A percentile compares a stretch with the other conserved stretches of the same genome.
Conservation (phyloP, 2,113 vertebrate genomes). For the Gambusia holbrooki region DNA sequence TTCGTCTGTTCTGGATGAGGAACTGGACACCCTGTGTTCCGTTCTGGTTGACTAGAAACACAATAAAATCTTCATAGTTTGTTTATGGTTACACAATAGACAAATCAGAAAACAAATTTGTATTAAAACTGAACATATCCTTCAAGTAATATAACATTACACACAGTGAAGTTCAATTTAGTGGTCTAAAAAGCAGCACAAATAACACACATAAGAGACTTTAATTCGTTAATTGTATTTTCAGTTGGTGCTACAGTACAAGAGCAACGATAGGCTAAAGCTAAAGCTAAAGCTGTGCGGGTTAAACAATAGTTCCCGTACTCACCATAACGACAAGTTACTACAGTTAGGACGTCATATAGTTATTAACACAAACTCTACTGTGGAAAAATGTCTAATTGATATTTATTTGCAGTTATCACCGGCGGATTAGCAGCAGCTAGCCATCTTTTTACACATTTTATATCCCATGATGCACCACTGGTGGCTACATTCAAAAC, state of each 20-base stretch:
- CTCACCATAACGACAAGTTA: slow-evolving; percentile 65
- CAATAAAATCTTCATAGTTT: slow-evolving; percentile 3
- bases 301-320: neutral
- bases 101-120: neutral
- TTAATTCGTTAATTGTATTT: neutral
- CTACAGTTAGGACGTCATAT: neutral
- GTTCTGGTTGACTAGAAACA: slow-evolving; percentile 68
- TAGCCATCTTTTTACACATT: slow-evolving; percentile 48
- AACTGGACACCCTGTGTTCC: slow-evolving; percentile 69
- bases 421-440: slow-evolving; percentile 25
- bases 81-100: neutral
- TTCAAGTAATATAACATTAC: neutral
- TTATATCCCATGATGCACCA: slow-evolving; percentile 75
- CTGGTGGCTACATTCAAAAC: slow-evolving; percentile 21
- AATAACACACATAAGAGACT: no score
- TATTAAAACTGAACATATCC: neutral
- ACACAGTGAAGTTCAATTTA: neutral
- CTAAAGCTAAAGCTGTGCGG: neutral
- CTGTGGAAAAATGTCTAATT: neutral
- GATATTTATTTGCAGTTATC: slow-evolving; percentile 9
- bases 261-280: slow-evolving; percentile 25
- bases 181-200: neutral
- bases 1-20: slow-evolving; percentile 67
- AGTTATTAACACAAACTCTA: neutral
- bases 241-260: neutral